phyloP scores from a whole-genome alignment of 2,113 vertebrate genomes.

The Kryptolebias marmoratus region DNA sequence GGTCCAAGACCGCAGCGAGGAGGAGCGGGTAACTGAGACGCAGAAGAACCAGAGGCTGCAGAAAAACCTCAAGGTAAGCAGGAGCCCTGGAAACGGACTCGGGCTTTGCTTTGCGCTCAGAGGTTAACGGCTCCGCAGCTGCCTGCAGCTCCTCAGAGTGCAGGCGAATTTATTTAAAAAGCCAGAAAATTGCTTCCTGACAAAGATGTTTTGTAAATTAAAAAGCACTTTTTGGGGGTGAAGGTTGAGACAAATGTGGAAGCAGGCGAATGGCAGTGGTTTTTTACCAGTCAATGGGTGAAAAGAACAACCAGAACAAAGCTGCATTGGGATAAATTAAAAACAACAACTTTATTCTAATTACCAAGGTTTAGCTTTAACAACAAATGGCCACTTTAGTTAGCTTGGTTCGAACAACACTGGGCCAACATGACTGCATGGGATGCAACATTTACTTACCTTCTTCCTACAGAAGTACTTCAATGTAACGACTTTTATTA shows the following conservation, averaged over 20 bases:
- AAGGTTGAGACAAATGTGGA: slow-evolving; percentile 7
- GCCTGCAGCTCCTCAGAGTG: slow-evolving; percentile 9
- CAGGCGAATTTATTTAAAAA: slow-evolving; percentile 15
- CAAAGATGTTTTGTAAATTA: slow-evolving; percentile 20
- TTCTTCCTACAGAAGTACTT: background rate
- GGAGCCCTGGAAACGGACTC: slow-evolving; percentile 23
- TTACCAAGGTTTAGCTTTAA: background rate
- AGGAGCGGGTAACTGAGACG: slow-evolving; percentile 92
- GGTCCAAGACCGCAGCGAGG: slow-evolving; percentile 92
- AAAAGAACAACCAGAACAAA: slow-evolving; percentile 1
- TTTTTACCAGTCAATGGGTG: background rate
- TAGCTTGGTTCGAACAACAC: background rate
- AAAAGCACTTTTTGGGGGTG: background rate
- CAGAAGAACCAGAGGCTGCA: slow-evolving; percentile 95
- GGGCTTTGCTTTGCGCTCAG: background rate
- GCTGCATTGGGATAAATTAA: background rate
- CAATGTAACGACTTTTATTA: too few relatives aligned
- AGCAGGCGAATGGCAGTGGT: background rate
- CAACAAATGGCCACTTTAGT: background rate
- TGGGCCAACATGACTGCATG: background rate
- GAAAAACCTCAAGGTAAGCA: slow-evolving; percentile 90
- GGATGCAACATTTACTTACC: background rate
- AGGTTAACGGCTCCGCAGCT: slow-evolving; percentile 12
- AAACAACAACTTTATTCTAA: background rate
- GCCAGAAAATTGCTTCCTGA: slow-evolving; percentile 5